phyloP scores from a whole-genome alignment of 2,888 invertebrate species.

The Eueremaeus valkanovi region DNA sequence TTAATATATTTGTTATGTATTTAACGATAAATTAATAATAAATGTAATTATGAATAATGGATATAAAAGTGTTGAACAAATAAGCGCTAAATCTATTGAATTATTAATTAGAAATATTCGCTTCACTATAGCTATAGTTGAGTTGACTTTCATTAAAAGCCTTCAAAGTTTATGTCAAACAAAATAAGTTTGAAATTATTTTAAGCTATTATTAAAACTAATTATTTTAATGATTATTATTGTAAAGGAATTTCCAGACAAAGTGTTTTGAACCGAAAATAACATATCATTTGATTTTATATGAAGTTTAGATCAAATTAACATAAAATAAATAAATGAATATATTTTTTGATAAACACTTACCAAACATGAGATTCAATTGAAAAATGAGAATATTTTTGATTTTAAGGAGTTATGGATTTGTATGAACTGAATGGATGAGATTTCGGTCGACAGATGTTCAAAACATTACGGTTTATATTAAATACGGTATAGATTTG shows the following conservation, averaged over 20 bases:
- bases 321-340: background rate
- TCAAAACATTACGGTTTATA: conserved; percentile 8
- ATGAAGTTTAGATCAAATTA: background rate
- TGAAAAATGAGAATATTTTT: background rate
- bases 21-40: background rate
- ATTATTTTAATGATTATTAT: no score
- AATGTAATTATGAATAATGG: background rate
- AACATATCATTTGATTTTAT: no score
- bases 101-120: background rate
- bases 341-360: conserved; percentile 1
- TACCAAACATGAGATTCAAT: conserved; percentile 34
- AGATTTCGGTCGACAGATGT: no score
- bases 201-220: no score
- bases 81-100: background rate
- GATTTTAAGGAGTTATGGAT: background rate
- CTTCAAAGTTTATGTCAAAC: no score
- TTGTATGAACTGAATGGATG: background rate
- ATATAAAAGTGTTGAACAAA: background rate
- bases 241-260: no score
- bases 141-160: background rate
- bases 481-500: background rate
- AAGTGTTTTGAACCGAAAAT: no score
- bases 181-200: no score
- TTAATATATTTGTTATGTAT: background rate
- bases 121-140: no score